These are phyloP conservation scores for Hippopotamyrus pictus DNA, from an alignment of 2,797 vertebrate species.

Conservation along the genomic window DNA sequence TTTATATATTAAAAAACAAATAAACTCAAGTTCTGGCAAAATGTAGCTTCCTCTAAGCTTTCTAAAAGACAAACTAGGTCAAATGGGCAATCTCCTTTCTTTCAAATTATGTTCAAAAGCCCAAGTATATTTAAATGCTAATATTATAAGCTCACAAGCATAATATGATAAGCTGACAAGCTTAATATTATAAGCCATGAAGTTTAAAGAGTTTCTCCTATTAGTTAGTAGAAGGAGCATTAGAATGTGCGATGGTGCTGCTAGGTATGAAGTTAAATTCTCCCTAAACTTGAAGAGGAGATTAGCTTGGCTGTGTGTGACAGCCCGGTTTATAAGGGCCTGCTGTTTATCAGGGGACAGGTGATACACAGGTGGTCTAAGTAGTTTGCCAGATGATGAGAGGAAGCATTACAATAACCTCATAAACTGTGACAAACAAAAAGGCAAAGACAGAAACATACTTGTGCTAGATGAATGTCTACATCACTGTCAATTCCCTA, in stretches of 20 bases:
- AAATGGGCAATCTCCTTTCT: slow-evolving; percentile 57
- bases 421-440: slow-evolving; percentile 37
- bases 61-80: slow-evolving; percentile 45
- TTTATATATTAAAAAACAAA: slow-evolving; percentile 26
- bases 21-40: slow-evolving; percentile 13
- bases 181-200: slow-evolving; percentile 71
- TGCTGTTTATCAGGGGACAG: slow-evolving; percentile 50
- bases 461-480: slow-evolving; percentile 29
- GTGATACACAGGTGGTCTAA: slow-evolving; percentile 44
- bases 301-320: slow-evolving; percentile 66
- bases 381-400: slow-evolving; percentile 32
- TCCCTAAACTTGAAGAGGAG: slow-evolving; percentile 57
- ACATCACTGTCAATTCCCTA: slow-evolving; percentile 39
- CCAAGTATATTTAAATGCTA: slow-evolving; percentile 72
- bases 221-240: slow-evolving; percentile 70
- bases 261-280: slow-evolving; percentile 70
- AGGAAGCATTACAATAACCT: slow-evolving; percentile 37
- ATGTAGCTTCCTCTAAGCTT: slow-evolving; percentile 26
- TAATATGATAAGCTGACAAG: slow-evolving; percentile 80
- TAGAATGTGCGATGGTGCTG: slow-evolving; percentile 61
- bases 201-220: slow-evolving; percentile 73
- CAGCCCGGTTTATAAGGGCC: slow-evolving; percentile 52
- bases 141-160: slow-evolving; percentile 77
- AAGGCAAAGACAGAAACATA: slow-evolving; percentile 40
- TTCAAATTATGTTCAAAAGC: slow-evolving; percentile 63